These are phyloP conservation scores for Fulica atra DNA, from an alignment of 2,113 vertebrate species.

Conservation along the genomic window DNA sequence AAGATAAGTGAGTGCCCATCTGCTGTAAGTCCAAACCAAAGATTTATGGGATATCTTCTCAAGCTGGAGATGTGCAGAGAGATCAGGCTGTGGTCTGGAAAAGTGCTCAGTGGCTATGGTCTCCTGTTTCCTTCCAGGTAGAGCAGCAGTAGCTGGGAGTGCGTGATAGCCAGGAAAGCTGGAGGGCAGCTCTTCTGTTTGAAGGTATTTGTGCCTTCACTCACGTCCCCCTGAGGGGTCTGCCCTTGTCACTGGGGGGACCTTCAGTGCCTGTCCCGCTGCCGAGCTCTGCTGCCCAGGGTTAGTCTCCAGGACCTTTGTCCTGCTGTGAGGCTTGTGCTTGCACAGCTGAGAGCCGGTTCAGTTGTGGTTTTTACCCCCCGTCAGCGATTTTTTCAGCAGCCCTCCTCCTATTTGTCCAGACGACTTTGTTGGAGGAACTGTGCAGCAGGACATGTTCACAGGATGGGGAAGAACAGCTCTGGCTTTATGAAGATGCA, in stretches of 20 bases:
- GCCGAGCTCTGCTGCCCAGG: not conserved
- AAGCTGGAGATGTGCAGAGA: not conserved
- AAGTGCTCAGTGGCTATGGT: not conserved
- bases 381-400: not conserved
- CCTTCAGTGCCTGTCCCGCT: rapidly evolving
- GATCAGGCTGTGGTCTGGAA: not conserved
- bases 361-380: not conserved
- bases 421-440: not conserved
- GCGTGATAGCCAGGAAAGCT: not conserved
- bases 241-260: not conserved
- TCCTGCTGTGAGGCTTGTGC: not conserved
- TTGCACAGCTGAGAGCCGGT: not conserved
- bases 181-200: not conserved
- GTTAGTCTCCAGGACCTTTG: not conserved
- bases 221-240: not conserved
- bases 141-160: not conserved
- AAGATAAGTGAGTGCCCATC: not conserved
- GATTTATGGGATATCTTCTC: not conserved
- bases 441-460: not conserved
- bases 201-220: not conserved
- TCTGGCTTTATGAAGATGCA: not conserved
- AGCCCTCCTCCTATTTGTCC: not conserved
- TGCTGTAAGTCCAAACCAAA: not conserved
- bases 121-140: not conserved
- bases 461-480: not conserved